These are phyloP conservation scores for Hippocampus zosterae DNA, from an alignment of 2,113 vertebrate species.

Conservation along the genomic window DNA sequence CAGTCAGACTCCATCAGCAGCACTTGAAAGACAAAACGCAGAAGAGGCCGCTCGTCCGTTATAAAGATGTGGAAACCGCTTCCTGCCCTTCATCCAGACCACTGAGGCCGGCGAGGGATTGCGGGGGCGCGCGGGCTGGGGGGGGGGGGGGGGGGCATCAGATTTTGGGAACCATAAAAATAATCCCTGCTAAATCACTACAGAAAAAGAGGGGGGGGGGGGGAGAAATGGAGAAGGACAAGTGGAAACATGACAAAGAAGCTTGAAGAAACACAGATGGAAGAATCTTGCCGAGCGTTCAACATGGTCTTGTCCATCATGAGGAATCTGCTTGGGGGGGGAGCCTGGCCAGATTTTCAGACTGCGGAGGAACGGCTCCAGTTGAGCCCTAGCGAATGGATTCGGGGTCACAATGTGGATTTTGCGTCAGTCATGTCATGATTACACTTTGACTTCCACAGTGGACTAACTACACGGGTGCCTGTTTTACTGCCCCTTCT, in stretches of 20 bases:
- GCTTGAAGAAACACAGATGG: background rate
- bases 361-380: background rate
- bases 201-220: constrained; percentile 1
- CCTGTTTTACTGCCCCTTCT: background rate
- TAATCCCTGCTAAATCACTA: constrained; percentile 9
- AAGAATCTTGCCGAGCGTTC: background rate
- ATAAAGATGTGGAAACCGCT: constrained; percentile 53
- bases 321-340: background rate
- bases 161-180: constrained; percentile 2
- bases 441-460: background rate
- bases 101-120: background rate
- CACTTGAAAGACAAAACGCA: constrained; percentile 2
- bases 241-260: constrained; percentile 2
- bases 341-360: background rate
- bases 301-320: background rate
- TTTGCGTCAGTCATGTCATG: background rate
- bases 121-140: background rate
- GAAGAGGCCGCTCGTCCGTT: background rate
- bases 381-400: background rate
- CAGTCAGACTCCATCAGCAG: constrained; percentile 28
- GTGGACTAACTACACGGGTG: background rate
- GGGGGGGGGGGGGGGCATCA: background rate
- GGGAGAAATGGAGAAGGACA: background rate
- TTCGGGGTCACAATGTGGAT: background rate
- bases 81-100: constrained; percentile 38